Evolutionary conservation across 2,797 vertebrate species (phyloP).

Genomic region (Toxotes lorentzi): DNA sequence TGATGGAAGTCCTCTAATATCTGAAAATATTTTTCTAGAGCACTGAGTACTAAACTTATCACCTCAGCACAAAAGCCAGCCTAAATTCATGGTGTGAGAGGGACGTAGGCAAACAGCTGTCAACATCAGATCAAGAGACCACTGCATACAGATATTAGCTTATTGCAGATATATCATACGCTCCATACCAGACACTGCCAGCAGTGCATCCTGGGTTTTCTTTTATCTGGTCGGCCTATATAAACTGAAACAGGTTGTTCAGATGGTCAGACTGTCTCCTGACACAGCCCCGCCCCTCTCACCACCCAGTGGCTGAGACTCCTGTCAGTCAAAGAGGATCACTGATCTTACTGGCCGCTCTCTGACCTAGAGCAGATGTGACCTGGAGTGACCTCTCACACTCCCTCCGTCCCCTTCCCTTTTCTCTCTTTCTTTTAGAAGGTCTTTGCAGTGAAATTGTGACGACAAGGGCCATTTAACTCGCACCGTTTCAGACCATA

Average conservation of each 20-base stretch:
- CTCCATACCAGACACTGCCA: neutral
- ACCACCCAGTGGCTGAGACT: neutral
- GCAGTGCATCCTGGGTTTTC: neutral
- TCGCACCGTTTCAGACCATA: neutral
- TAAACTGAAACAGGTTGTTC: constrained; percentile 5
- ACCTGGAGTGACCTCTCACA: constrained; percentile 34
- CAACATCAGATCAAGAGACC: too few relatives aligned
- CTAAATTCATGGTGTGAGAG: too few relatives aligned
- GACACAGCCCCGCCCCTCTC: too few relatives aligned
- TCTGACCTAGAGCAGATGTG: constrained; percentile 11
- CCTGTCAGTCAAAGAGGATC: neutral
- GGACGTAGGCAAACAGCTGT: too few relatives aligned
- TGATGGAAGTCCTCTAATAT: too few relatives aligned
- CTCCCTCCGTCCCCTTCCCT: neutral
- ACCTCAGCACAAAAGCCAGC: too few relatives aligned
- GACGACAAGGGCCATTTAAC: neutral
- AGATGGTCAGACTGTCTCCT: neutral
- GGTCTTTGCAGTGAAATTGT: constrained; percentile 2
- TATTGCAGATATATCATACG: too few relatives aligned
- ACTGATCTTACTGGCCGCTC: neutral
- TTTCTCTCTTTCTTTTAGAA: constrained; percentile 8
- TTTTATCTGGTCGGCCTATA: neutral
- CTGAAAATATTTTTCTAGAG: too few relatives aligned
- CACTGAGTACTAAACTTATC: too few relatives aligned
- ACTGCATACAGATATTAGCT: too few relatives aligned